A percentile compares a stretch with the other conserved stretches of the same genome.
Conservation (phyloP, 2,797 vertebrate species). For the Philypnodon macrostomus region DNA sequence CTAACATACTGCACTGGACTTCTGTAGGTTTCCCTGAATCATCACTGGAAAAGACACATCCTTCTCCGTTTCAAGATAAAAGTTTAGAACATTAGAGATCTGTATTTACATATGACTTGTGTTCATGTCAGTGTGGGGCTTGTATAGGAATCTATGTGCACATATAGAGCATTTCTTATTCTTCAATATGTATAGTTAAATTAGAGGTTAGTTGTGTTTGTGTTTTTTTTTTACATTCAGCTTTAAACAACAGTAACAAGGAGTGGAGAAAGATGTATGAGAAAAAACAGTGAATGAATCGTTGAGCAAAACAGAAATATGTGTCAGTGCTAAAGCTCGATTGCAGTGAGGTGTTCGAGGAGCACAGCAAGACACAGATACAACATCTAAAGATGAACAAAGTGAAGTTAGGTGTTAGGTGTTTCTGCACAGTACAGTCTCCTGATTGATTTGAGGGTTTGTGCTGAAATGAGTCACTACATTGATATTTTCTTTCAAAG, state of each 20-base stretch:
- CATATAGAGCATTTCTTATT: conserved; percentile 72
- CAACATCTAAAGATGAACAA: conserved; percentile 10
- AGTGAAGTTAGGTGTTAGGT: neutral
- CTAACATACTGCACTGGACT: conserved; percentile 73
- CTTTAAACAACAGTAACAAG: conserved; percentile 65
- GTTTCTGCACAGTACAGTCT: neutral
- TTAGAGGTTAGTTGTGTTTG: conserved; percentile 76
- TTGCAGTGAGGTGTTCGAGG: too few species aligned
- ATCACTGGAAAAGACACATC: conserved; percentile 70
- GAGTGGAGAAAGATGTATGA: conserved; percentile 44
- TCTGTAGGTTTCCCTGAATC: conserved; percentile 79
- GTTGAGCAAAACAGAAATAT: conserved; percentile 19
- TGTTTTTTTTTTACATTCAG: conserved; percentile 74
- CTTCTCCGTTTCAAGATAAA: conserved; percentile 74
- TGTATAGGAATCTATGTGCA: conserved; percentile 72
- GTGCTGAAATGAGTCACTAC: too few species aligned
- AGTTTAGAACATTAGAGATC: conserved; percentile 75
- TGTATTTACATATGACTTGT: conserved; percentile 75
- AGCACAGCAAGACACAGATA: too few species aligned
- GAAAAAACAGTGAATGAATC: too few species aligned
- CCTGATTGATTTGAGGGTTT: too few species aligned
- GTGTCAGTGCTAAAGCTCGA: too few species aligned
- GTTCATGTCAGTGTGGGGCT: conserved; percentile 64
- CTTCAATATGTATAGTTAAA: conserved; percentile 76
- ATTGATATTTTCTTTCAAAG: too few species aligned